A percentile compares a stretch with the other conserved stretches of the same genome.
Evolutionary conservation across 2,797 vertebrate species (phyloP).

Genomic region (Fundulus diaphanus): DNA sequence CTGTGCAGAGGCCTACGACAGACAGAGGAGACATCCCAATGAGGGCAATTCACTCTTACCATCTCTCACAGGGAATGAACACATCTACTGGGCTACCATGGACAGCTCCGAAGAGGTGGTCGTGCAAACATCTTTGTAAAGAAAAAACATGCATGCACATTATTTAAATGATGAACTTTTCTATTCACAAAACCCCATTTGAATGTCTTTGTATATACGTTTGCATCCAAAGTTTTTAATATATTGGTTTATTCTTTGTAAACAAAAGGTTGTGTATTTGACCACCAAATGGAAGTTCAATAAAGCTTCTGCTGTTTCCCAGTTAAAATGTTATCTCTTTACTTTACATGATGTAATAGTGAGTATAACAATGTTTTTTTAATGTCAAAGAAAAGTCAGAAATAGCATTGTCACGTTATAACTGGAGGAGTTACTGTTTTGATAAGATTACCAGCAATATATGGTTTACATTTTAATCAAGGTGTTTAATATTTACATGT

Average conservation of each 20-base stretch:
- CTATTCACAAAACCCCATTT: background rate
- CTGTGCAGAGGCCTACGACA: conserved; percentile 87
- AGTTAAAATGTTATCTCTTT: background rate
- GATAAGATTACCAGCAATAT: too few relatives aligned
- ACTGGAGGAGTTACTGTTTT: background rate
- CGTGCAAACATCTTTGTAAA: conserved; percentile 64
- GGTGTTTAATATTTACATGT: background rate
- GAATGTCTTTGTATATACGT: conserved; percentile 48
- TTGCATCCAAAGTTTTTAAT: conserved; percentile 1
- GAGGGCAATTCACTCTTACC: conserved; percentile 1
- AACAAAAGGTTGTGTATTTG: background rate
- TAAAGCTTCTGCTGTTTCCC: conserved; percentile 3
- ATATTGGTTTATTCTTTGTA: background rate
- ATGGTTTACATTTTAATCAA: too few relatives aligned
- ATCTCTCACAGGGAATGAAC: conserved; percentile 27
- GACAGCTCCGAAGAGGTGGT: conserved; percentile 38
- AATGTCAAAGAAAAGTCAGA: background rate
- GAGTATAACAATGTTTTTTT: background rate
- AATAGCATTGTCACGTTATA: background rate
- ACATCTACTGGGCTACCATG: background rate
- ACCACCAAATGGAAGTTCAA: conserved; percentile 2
- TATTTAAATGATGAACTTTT: background rate
- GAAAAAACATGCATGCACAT: conserved; percentile 8
- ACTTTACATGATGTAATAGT: background rate
- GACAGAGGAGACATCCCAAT: conserved; percentile 7